These are phyloP conservation scores for Tetranychus piercei DNA, from an alignment of 2,888 invertebrate species.

Conservation along the genomic window DNA sequence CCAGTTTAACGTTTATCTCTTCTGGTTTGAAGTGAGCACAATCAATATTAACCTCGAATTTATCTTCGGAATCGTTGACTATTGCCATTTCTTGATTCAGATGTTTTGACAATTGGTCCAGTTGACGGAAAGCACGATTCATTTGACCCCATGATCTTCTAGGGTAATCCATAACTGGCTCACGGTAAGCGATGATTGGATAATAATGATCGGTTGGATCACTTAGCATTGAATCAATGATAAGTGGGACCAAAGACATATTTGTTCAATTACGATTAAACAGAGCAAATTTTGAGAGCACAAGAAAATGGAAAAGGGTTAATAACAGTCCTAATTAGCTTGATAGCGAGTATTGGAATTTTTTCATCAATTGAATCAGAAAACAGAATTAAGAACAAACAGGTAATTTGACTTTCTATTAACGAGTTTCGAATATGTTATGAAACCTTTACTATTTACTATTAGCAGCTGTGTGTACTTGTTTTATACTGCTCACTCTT, in stretches of 20 bases:
- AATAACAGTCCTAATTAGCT: too few relatives aligned
- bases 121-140: not conserved
- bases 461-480: too few relatives aligned
- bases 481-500: too few relatives aligned
- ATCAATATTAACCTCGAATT: conserved; percentile 23
- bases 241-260: not conserved
- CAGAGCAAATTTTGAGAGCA: too few relatives aligned
- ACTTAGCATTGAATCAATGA: not conserved
- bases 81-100: not conserved
- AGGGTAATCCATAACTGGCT: not conserved
- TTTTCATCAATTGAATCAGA: too few relatives aligned
- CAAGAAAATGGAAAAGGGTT: too few relatives aligned
- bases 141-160: not conserved
- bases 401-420: too few relatives aligned
- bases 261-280: not conserved
- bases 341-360: too few relatives aligned
- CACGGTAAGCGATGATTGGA: not conserved
- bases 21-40: conserved; percentile 24
- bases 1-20: conserved; percentile 24
- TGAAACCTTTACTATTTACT: too few relatives aligned
- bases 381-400: too few relatives aligned
- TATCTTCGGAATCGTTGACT: conserved; percentile 8
- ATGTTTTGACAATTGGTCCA: not conserved
- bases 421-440: too few relatives aligned
- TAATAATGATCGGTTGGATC: not conserved